phyloP scores from a whole-genome alignment of 2,888 invertebrate species.

The Parnassius mnemosyne region DNA sequence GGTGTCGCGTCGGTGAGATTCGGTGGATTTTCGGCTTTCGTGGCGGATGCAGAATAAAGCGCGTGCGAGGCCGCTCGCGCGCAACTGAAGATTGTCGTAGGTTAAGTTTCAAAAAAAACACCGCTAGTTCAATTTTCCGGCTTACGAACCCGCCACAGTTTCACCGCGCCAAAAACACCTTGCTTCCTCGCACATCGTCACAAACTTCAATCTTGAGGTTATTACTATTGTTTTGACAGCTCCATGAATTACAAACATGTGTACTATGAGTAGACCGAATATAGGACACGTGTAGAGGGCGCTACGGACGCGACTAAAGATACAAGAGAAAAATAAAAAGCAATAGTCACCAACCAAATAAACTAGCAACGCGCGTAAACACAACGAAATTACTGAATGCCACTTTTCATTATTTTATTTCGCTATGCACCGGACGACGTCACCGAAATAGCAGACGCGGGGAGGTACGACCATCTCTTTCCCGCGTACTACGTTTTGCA shows the following conservation, averaged over 20 bases:
- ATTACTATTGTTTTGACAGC: slow-evolving; percentile 69
- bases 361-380: slow-evolving; percentile 79
- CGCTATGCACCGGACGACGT: slow-evolving; percentile 74
- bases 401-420: slow-evolving; percentile 79
- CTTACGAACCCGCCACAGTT: slow-evolving; percentile 52
- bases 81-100: slow-evolving; percentile 78
- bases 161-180: slow-evolving; percentile 57
- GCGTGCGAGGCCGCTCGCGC: slow-evolving; percentile 72
- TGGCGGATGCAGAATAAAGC: slow-evolving; percentile 52
- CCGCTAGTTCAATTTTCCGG: slow-evolving; percentile 75
- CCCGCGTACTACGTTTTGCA: slow-evolving; percentile 45
- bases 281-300: slow-evolving; percentile 57
- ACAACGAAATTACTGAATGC: slow-evolving; percentile 78
- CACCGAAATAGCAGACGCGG: slow-evolving; percentile 66
- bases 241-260: slow-evolving; percentile 54
- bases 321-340: slow-evolving; percentile 44
- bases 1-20: slow-evolving; percentile 52
- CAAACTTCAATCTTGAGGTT: slow-evolving; percentile 25
- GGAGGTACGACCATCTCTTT: slow-evolving; percentile 61
- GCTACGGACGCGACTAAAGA: slow-evolving; percentile 46
- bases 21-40: slow-evolving; percentile 60
- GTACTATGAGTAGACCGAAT: slow-evolving; percentile 41
- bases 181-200: slow-evolving; percentile 42
- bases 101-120: slow-evolving; percentile 67
- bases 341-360: slow-evolving; percentile 62